Percentiles rank a stretch among this genome's conserved stretches.
Conservation (phyloP, 2,888 invertebrate species). For the Helobdella robusta region DNA sequence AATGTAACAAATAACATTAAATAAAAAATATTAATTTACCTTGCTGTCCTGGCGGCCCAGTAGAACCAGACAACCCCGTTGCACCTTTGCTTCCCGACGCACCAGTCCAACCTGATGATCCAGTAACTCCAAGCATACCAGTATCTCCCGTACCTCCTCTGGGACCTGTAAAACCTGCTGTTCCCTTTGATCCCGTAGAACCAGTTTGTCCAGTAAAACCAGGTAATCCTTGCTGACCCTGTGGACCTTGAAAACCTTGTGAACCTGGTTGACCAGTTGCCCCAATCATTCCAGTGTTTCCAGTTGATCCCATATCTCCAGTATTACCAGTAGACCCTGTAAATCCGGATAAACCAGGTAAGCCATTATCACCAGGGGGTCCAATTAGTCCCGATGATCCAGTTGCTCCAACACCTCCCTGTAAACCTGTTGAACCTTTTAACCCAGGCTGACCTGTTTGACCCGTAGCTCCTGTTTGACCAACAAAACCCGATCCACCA, state of each 20-base stretch:
- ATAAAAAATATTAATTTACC: too few species aligned
- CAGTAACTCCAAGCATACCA: not conserved
- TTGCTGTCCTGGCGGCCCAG: constrained; percentile 6
- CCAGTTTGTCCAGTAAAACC: too few species aligned
- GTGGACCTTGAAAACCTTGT: constrained; percentile 18
- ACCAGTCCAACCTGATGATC: constrained; percentile 55
- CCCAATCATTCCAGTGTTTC: not conserved
- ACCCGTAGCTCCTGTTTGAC: constrained; percentile 10
- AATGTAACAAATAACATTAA: too few species aligned
- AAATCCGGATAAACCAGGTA: not conserved
- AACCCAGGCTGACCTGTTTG: not conserved
- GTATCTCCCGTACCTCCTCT: too few species aligned
- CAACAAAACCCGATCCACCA: too few species aligned
- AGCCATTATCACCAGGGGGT: not conserved
- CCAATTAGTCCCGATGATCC: not conserved
- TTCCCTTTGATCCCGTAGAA: too few species aligned
- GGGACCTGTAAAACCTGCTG: too few species aligned
- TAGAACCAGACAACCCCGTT: constrained; percentile 4
- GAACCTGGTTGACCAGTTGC: constrained; percentile 12
- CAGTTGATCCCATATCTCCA: not conserved
- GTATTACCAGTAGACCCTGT: too few species aligned
- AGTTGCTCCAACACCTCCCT: not conserved
- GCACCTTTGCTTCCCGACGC: constrained; percentile 45
- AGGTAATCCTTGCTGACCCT: not conserved
- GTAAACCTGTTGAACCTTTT: not conserved